A percentile compares a stretch with the other conserved stretches of the same genome.
These are phyloP conservation scores for Borostomias antarcticus DNA, from an alignment of 2,797 vertebrate species.

Conservation along the genomic window DNA sequence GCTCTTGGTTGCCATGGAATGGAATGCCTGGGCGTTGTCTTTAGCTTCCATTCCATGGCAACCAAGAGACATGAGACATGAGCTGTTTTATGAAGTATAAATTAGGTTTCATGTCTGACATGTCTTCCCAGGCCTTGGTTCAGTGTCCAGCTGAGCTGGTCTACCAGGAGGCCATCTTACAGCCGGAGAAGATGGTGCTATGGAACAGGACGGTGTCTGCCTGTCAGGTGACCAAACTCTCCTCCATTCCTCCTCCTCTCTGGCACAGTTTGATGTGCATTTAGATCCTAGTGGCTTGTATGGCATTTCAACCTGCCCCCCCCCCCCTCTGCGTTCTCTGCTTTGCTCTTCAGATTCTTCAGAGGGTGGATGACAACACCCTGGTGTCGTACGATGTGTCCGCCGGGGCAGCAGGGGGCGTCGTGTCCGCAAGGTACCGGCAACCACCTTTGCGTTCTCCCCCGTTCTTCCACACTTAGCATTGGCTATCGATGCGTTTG, in stretches of 20 bases:
- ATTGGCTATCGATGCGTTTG: background rate
- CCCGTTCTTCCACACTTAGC: background rate
- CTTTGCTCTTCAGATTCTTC: conserved; percentile 82
- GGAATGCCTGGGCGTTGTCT: no score
- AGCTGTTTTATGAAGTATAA: conserved; percentile 6
- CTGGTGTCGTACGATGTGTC: conserved; percentile 91
- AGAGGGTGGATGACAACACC: conserved; percentile 94
- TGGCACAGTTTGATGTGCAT: background rate
- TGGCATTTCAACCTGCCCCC: background rate
- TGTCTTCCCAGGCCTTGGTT: conserved; percentile 81
- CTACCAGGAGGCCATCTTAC: conserved; percentile 95
- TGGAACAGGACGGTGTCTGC: conserved; percentile 92
- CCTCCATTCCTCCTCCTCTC: no score
- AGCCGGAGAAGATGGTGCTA: conserved; percentile 93
- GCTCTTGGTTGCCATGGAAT: no score
- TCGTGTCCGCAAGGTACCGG: conserved; percentile 89
- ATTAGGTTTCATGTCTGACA: conserved; percentile 2
- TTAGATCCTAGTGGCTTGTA: background rate
- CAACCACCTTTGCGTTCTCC: background rate
- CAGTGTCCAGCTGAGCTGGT: conserved; percentile 91
- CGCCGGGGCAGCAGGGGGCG: conserved; percentile 88
- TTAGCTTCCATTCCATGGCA: no score
- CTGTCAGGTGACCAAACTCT: conserved; percentile 83
- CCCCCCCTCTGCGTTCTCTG: no score
- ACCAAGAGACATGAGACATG: background rate